A percentile compares a stretch with the other conserved stretches of the same genome.
These are phyloP conservation scores for Virgularia gustaviana DNA, from an alignment of 92 coral and sea anemone genomes.

Conservation along the genomic window DNA sequence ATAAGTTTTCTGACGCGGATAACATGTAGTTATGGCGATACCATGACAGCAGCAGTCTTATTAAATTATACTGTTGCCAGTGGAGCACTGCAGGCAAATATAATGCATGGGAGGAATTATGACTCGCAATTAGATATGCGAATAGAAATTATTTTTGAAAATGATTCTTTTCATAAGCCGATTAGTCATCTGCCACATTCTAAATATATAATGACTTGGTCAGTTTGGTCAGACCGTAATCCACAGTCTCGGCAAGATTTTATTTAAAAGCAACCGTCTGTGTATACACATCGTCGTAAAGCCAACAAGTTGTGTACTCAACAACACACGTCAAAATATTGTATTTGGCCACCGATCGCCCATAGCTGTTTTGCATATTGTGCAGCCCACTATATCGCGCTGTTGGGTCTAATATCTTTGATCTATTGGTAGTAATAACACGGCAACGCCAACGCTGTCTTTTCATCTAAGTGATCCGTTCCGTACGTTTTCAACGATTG, in stretches of 20 bases:
- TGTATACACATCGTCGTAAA: constrained; percentile 2
- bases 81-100: no score
- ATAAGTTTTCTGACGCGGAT: no score
- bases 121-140: no score
- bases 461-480: not conserved
- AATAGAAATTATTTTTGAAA: no score
- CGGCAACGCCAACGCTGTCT: constrained; percentile 1
- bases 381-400: not conserved
- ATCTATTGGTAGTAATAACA: no score
- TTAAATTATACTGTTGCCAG: no score
- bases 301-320: not conserved
- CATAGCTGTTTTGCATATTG: constrained; percentile 37
- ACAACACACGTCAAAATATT: not conserved
- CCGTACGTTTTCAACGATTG: not conserved
- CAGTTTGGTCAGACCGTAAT: not conserved
- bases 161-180: not conserved
- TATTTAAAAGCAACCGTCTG: not conserved
- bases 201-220: not conserved
- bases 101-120: no score
- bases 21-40: no score
- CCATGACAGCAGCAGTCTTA: no score
- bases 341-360: constrained; percentile 9
- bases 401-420: no score
- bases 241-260: not conserved
- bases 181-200: not conserved